Evolutionary conservation across 2,113 vertebrate species (phyloP).

Genomic region (Lanius ludovicianus): DNA sequence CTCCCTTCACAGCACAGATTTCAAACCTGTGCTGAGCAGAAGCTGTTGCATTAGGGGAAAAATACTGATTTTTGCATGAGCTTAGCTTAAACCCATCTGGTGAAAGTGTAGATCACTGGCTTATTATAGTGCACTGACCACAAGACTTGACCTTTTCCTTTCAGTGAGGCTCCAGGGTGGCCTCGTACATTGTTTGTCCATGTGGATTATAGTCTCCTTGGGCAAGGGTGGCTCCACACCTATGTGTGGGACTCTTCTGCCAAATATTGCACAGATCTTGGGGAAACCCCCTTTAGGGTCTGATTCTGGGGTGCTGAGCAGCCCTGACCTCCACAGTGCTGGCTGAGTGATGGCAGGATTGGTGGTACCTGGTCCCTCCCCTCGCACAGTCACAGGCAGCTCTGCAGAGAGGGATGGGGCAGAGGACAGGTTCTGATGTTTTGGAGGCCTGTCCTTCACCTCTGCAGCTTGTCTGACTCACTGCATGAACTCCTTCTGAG

Average conservation of each 20-base stretch:
- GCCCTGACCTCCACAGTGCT: neutral
- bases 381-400: neutral
- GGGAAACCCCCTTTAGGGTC: neutral
- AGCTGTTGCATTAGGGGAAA: neutral
- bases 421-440: neutral
- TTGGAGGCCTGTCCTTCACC: neutral
- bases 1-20: neutral
- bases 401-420: neutral
- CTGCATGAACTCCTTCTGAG: neutral
- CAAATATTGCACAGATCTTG: neutral
- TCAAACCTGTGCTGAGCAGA: neutral
- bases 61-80: neutral
- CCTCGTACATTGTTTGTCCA: accelerated
- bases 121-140: neutral
- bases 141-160: neutral
- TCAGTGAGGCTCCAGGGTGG: neutral
- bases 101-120: neutral
- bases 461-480: neutral
- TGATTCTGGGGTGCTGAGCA: neutral
- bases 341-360: neutral
- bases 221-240: neutral
- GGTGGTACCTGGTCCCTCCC: neutral
- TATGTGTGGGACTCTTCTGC: neutral
- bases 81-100: neutral
- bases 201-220: neutral